Evolutionary conservation across 1,140 invertebrate species (phyloP), one percentile per base, ranked within the genome.

Genomic region (Lasioglossum baleicum): DNA sequence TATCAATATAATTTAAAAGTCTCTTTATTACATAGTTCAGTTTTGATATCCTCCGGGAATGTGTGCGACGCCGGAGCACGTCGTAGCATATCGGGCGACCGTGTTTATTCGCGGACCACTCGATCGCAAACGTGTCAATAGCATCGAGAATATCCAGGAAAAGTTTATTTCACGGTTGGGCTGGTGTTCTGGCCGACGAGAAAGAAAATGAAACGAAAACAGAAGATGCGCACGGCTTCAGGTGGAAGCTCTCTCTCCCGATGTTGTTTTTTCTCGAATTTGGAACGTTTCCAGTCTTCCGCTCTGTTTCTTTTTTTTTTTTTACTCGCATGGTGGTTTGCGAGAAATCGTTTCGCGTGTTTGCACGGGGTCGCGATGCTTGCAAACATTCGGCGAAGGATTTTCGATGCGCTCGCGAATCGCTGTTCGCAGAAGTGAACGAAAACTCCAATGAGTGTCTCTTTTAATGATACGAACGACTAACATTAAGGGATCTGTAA

Each of bases 121-220:
- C 17, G 66, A 42, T 15, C 53, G 53, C 20, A 7, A 60, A 48
- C 42, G 26, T 70, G 67, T 71, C 75, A 17, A 60, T 69, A 69
- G 48, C n/a, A n/a, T 48, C 22, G 63, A 77, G 75, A 63, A 26
- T 63, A 63, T 60, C 15, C 15, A 26, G 58, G 31, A 40, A 61
- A 77, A 70, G 67, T 77, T 70, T 77, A 77, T 77, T 77, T 77
- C 67, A 69, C 56, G 58, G 75, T 48, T 31, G 26, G 7, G 7
- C 75, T 63, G 56, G 61, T 71, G 44, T 71, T 71, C 26, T 63
- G 58, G 42, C 13, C 31, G 61, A 70, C 35, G 31, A 20, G n/a
- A 76, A 77, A 68, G 44, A 35, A 60, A 76, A 8, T 35, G 8
- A n/a, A n/a, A 31, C 63, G 40, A 42, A 26, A 44, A 26, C 13